phyloP scores from a whole-genome alignment of 2,113 vertebrate species.

The Agelaius tricolor region DNA sequence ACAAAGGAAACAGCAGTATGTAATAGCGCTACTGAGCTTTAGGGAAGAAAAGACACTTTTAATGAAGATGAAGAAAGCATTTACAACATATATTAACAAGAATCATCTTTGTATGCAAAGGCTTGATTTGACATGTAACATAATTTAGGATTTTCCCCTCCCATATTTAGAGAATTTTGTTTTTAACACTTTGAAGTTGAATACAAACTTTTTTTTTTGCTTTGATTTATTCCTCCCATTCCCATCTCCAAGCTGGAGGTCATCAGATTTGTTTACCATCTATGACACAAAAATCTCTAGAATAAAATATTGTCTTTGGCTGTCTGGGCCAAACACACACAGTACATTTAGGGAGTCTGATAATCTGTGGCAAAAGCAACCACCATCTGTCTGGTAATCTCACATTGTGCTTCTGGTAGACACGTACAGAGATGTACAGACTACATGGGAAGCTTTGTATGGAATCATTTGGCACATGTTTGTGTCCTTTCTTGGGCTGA shows the following conservation, averaged over 20 bases:
- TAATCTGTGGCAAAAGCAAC: not conserved
- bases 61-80: not conserved
- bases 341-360: not conserved
- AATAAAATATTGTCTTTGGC: not conserved
- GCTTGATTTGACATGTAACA: not conserved
- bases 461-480: not conserved
- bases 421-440: not conserved
- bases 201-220: not conserved
- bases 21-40: not conserved
- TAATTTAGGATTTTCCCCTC: not conserved
- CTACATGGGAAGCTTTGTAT: not conserved
- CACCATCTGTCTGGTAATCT: not conserved
- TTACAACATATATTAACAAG: not conserved
- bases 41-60: not conserved
- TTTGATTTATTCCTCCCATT: not conserved
- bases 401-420: not conserved
- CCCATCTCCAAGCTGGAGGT: not conserved
- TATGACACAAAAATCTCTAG: not conserved
- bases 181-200: not conserved
- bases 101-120: not conserved
- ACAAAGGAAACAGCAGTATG: not conserved
- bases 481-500: not conserved
- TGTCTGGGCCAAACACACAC: not conserved
- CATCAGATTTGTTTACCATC: not conserved
- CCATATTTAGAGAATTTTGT: not conserved